phyloP scores from a whole-genome alignment of 2,888 invertebrate genomes.

The Athripsodes cinereus region DNA sequence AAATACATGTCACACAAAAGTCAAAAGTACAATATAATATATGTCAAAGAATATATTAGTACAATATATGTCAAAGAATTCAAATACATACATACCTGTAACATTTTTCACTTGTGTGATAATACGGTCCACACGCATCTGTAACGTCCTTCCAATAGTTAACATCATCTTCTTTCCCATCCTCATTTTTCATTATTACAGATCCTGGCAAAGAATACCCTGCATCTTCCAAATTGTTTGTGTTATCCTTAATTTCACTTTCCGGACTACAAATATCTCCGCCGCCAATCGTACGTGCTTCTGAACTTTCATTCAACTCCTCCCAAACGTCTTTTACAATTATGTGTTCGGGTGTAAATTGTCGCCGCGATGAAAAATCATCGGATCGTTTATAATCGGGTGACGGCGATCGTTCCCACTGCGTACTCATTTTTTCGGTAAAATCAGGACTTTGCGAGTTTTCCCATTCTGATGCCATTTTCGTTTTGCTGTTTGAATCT shows the following conservation, averaged over 20 bases:
- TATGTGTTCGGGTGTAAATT: background rate
- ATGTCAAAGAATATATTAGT: too few species aligned
- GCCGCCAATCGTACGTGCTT: background rate
- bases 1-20: too few species aligned
- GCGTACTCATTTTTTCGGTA: background rate
- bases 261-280: background rate
- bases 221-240: background rate
- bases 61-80: too few species aligned
- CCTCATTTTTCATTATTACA: background rate
- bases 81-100: conserved; percentile 9
- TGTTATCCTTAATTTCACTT: background rate
- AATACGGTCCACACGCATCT: conserved; percentile 9
- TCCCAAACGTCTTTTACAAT: background rate
- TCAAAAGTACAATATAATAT: too few species aligned
- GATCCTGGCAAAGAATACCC: background rate
- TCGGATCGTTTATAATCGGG: background rate
- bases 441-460: conserved; percentile 4
- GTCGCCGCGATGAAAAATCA: background rate
- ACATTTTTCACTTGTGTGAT: conserved; percentile 14
- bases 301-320: background rate
- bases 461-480: conserved; percentile 4
- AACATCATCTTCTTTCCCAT: background rate
- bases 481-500: background rate
- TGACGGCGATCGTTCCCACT: background rate
- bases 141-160: conserved; percentile 11